Conservation (phyloP, 2,888 invertebrate genomes). For the Hydriomena furcata region DNA sequence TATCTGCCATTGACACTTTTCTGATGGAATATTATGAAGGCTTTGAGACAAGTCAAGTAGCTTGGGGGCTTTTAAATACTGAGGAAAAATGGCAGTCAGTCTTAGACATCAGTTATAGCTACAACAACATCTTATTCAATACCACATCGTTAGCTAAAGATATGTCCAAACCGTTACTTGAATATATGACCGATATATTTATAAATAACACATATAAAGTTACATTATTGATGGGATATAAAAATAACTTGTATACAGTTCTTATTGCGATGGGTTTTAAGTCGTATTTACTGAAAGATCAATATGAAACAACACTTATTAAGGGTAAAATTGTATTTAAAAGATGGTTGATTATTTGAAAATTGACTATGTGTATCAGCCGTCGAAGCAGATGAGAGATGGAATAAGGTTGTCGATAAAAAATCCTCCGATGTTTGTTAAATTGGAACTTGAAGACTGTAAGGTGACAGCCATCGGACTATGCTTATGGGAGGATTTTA, state of each 20-base stretch:
- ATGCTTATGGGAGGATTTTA: conserved; percentile 56
- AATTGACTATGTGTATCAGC: conserved; percentile 66
- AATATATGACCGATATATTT: conserved; percentile 55
- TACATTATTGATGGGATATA: conserved; percentile 67
- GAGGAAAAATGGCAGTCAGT: conserved; percentile 52
- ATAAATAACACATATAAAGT: conserved; percentile 50
- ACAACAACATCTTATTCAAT: conserved; percentile 68
- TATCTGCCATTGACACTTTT: conserved; percentile 67
- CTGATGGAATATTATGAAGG: conserved; percentile 73
- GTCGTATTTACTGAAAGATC: conserved; percentile 51
- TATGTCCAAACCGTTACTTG: conserved; percentile 57
- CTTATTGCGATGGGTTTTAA: conserved; percentile 56
- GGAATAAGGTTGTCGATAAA: conserved; percentile 47
- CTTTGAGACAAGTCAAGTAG: conserved; percentile 55
- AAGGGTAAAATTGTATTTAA: conserved; percentile 73
- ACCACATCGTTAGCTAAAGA: conserved; percentile 63
- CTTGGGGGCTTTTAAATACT: conserved; percentile 60
- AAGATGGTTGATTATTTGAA: conserved; percentile 63
- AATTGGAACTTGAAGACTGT: conserved; percentile 58
- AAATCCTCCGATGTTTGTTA: conserved; percentile 55
- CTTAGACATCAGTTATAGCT: conserved; percentile 53
- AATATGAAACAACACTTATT: conserved; percentile 58
- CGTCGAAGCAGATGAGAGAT: conserved; percentile 58
- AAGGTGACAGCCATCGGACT: conserved; percentile 51
- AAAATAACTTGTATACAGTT: conserved; percentile 67